Percentiles rank a stretch among this genome's conserved stretches.
Conservation (phyloP, 2,797 vertebrate species). For the Spinus pinus region DNA sequence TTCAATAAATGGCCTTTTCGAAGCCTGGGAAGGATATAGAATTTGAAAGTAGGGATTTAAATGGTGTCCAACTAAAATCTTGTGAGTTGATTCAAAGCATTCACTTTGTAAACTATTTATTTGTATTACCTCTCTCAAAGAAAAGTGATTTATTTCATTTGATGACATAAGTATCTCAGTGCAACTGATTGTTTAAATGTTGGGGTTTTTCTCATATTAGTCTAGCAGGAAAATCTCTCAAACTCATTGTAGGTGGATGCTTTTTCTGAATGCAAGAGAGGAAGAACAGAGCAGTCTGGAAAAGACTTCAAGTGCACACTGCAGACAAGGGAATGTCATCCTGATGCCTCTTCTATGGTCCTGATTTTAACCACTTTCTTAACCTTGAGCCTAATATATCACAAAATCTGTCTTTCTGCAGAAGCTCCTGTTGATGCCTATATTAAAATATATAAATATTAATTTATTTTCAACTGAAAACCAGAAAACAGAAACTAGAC, state of each 20-base stretch:
- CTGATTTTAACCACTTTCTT: neutral
- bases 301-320: neutral
- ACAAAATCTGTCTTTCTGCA: neutral
- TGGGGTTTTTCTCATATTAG: neutral
- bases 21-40: neutral
- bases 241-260: neutral
- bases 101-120: neutral
- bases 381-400: neutral
- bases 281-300: neutral
- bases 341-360: neutral
- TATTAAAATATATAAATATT: neutral
- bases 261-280: neutral
- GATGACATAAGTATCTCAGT: neutral
- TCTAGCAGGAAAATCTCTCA: neutral
- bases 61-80: neutral
- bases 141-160: neutral
- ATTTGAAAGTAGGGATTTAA: neutral
- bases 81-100: neutral
- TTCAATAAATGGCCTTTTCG: constrained; percentile 37
- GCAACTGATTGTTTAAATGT: neutral
- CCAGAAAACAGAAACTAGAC: neutral
- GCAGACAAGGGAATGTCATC: neutral
- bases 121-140: neutral
- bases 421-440: neutral
- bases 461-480: neutral